Conservation (phyloP, 2,113 vertebrate genomes). For the Phalacrocorax carbo region DNA sequence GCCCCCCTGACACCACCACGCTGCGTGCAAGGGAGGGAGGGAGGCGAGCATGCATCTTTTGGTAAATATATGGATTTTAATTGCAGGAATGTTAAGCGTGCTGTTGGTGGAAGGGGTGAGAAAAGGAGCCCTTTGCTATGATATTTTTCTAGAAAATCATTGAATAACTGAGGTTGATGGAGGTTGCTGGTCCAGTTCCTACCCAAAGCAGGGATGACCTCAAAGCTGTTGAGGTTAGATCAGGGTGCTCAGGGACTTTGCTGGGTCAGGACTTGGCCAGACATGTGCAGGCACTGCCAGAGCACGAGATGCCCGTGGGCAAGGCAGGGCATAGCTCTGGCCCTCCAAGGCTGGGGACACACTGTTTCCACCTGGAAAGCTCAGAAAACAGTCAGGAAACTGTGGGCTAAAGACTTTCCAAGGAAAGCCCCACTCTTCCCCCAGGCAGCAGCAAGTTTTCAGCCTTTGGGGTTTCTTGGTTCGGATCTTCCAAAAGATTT, state of each 20-base stretch:
- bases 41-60: not conserved
- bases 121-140: not conserved
- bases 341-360: not conserved
- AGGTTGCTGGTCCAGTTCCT: not conserved
- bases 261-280: not conserved
- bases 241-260: not conserved
- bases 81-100: not conserved
- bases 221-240: not conserved
- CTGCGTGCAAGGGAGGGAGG: not conserved
- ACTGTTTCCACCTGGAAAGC: not conserved
- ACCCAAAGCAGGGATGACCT: not conserved
- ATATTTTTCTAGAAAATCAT: not conserved
- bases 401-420: accelerated
- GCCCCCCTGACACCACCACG: accelerated
- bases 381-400: not conserved
- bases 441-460: not conserved
- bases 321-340: not conserved
- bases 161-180: not conserved
- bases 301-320: accelerated
- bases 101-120: not conserved
- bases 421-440: not conserved
- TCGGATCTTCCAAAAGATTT: not conserved
- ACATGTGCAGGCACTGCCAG: accelerated
- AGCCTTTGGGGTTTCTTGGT: not conserved
- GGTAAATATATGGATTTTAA: not conserved